Conservation (phyloP, 1,140 invertebrate genomes). For the Zaprionus ghesquierei region DNA sequence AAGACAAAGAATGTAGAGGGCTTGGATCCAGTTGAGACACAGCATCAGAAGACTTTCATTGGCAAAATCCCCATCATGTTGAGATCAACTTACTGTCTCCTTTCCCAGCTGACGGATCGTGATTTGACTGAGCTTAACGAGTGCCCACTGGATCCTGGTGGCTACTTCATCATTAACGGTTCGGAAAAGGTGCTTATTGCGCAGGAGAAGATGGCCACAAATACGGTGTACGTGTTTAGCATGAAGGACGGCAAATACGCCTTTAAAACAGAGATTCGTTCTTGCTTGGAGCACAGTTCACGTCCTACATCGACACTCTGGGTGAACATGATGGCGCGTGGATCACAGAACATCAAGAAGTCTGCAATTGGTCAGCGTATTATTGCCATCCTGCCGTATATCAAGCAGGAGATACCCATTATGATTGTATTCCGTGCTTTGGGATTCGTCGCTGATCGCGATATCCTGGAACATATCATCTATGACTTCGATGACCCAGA, state of each 20-base stretch:
- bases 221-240: conserved; percentile 99
- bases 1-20: conserved; percentile 96
- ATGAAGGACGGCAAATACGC: conserved; percentile 99
- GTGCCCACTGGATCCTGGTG: conserved; percentile 98
- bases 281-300: conserved; percentile 96
- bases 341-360: conserved; percentile 97
- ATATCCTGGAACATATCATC: conserved; percentile 99
- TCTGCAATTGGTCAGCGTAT: conserved; percentile 99
- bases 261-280: conserved; percentile 98
- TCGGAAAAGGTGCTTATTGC: conserved; percentile 98
- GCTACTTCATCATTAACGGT: conserved; percentile 98
- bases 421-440: conserved; percentile 99
- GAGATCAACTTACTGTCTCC: conserved; percentile 96
- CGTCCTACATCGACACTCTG: conserved; percentile 98
- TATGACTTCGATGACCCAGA: conserved; percentile 99
- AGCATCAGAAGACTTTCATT: conserved; percentile 99
- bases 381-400: conserved; percentile 98
- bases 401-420: conserved; percentile 99
- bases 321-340: conserved; percentile 99
- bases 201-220: conserved; percentile 99
- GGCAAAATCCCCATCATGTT: conserved; percentile 99
- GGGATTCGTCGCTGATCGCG: conserved; percentile 99
- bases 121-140: conserved; percentile 99
- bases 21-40: conserved; percentile 95
- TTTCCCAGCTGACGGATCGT: conserved; percentile 97